Evolutionary conservation across 23 tunicate genomes (phyloP).

Genomic region (Trididemnum clinides): DNA sequence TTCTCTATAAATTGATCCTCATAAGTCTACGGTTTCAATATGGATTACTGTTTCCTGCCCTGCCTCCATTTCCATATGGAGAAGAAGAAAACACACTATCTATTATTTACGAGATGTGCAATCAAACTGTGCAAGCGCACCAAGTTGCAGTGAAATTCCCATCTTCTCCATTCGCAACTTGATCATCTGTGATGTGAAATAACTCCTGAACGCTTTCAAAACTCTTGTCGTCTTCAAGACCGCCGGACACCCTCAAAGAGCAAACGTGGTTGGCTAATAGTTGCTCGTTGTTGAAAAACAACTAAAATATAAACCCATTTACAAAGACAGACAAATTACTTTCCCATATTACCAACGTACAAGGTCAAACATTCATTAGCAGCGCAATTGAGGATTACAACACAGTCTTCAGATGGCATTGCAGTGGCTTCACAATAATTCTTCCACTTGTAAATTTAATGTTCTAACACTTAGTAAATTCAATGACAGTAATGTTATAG

Average conservation of each 20-base stretch:
- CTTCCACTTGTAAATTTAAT: no score
- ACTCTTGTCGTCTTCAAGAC: background rate
- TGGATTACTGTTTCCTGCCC: no score
- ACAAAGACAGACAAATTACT: background rate
- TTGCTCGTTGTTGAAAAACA: background rate
- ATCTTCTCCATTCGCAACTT: conserved; percentile 23
- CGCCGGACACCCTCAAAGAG: background rate
- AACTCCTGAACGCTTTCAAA: conserved; percentile 18
- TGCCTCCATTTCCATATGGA: no score
- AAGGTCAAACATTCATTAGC: no score
- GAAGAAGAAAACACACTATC: no score
- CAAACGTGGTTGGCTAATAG: background rate
- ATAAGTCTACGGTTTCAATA: background rate
- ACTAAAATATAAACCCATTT: background rate
- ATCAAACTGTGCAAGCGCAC: conserved; percentile 4
- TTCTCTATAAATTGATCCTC: background rate
- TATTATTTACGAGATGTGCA: background rate
- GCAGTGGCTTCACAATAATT: no score
- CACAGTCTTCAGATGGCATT: no score
- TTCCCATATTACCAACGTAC: no score
- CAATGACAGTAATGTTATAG: no score
- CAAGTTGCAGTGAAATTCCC: conserved; percentile 58
- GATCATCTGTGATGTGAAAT: conserved; percentile 5
- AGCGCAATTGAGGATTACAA: no score
- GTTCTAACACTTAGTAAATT: no score